phyloP scores from a whole-genome alignment of 2,797 vertebrate species.

The Oophaga sylvatica region DNA sequence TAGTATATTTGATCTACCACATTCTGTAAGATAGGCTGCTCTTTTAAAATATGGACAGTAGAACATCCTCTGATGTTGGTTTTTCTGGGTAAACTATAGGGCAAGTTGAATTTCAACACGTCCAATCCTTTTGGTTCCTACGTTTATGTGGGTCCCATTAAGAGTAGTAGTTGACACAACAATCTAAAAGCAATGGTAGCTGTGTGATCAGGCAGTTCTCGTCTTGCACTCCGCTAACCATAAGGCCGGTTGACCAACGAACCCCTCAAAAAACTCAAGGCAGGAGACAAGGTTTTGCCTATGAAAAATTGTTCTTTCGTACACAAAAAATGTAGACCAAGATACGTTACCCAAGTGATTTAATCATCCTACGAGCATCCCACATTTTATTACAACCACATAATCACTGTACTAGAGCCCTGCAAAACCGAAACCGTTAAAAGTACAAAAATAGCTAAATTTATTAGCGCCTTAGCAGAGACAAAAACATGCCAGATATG shows the following conservation, averaged over 20 bases:
- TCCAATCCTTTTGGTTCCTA: not conserved
- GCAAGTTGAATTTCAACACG: not conserved
- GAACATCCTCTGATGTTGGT: not conserved
- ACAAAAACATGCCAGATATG: conserved; percentile 50
- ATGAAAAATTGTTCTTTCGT: not conserved
- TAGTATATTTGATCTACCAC: too few relatives aligned
- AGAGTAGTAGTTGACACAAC: not conserved
- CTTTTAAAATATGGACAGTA: too few relatives aligned
- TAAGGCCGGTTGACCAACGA: too few relatives aligned
- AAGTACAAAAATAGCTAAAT: conserved; percentile 49
- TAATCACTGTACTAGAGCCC: conserved; percentile 10
- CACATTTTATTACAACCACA: not conserved
- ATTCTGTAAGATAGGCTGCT: too few relatives aligned
- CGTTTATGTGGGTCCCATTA: not conserved
- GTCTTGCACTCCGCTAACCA: not conserved
- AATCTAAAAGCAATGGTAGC: not conserved
- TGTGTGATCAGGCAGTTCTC: not conserved
- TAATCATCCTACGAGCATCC: not conserved
- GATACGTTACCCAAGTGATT: not conserved
- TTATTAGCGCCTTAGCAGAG: conserved; percentile 33
- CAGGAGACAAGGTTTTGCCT: not conserved
- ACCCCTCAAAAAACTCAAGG: not conserved
- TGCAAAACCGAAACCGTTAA: conserved; percentile 19
- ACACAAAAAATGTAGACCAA: not conserved
- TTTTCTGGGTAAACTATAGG: not conserved